Evolutionary conservation across 2,113 vertebrate genomes (phyloP).

Genomic region (Scytalopus superciliaris): DNA sequence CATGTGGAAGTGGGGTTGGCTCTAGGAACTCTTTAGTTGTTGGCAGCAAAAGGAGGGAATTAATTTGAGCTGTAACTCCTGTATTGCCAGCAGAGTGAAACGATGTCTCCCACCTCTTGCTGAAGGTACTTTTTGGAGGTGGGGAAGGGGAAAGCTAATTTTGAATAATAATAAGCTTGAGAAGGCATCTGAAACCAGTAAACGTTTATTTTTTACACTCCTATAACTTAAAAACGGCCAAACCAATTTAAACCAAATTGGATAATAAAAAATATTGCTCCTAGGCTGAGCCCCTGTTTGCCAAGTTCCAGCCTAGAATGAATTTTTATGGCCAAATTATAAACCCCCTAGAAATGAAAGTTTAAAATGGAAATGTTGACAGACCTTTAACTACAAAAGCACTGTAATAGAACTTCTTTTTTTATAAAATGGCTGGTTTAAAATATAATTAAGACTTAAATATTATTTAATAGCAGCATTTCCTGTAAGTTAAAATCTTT

Average conservation of each 20-base stretch:
- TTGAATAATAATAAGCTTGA: conserved; percentile 41
- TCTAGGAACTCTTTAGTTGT: background rate
- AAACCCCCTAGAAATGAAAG: conserved; percentile 64
- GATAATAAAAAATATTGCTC: conserved; percentile 71
- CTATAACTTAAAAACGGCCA: conserved; percentile 68
- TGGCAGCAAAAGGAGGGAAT: background rate
- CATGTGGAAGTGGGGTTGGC: background rate
- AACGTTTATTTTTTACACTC: conserved; percentile 69
- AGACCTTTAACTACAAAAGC: conserved; percentile 71
- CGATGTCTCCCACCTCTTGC: background rate
- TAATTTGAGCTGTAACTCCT: background rate
- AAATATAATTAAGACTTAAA: conserved; percentile 68
- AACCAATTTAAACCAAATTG: conserved; percentile 69
- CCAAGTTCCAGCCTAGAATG: conserved; percentile 66
- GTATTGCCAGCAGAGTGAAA: background rate
- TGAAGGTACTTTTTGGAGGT: background rate
- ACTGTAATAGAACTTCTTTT: conserved; percentile 13
- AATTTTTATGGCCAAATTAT: conserved; percentile 71
- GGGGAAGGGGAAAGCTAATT: conserved; percentile 39
- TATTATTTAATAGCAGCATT: conserved; percentile 65
- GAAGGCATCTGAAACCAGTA: conserved; percentile 63
- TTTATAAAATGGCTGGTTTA: conserved; percentile 43
- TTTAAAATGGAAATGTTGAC: conserved; percentile 64
- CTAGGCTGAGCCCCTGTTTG: conserved; percentile 52
- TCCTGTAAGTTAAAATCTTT: conserved; percentile 54